Conservation (phyloP, 64 coral and sea anemone genomes). For the Trachythela sp. region DNA sequence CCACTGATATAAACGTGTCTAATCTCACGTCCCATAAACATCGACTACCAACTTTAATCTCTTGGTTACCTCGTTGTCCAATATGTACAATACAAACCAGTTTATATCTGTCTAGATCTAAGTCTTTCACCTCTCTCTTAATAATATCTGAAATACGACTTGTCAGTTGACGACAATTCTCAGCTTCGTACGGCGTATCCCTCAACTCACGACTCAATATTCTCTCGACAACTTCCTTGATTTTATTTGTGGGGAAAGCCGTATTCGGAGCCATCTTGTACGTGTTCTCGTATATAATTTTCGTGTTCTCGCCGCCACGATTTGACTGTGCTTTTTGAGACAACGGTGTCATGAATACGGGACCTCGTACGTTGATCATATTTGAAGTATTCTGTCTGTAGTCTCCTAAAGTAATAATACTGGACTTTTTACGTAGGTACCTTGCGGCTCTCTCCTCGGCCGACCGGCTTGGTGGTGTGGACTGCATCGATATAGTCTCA, state of each 20-base stretch:
- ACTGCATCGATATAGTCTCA: background rate
- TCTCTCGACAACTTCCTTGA: conserved; percentile 60
- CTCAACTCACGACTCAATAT: conserved; percentile 63
- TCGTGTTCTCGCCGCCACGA: background rate
- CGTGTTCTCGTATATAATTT: conserved; percentile 58
- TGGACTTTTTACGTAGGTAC: background rate
- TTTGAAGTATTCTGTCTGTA: background rate
- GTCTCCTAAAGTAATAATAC: background rate
- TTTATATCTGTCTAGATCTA: conserved; percentile 82
- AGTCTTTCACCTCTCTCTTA: conserved; percentile 63
- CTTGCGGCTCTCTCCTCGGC: background rate
- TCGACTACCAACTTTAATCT: conserved; percentile 75
- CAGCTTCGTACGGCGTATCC: conserved; percentile 65
- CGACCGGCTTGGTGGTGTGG: background rate
- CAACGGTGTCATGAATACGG: background rate
- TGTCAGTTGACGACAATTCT: conserved; percentile 66
- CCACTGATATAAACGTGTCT: conserved; percentile 70
- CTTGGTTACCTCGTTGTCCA: conserved; percentile 67
- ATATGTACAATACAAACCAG: conserved; percentile 77
- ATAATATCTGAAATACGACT: conserved; percentile 79
- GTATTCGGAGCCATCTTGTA: conserved; percentile 66
- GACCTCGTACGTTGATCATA: conserved; percentile 9
- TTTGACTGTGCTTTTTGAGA: background rate
- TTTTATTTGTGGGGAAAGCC: conserved; percentile 60
- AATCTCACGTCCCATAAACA: conserved; percentile 76